phyloP scores from a whole-genome alignment of 35 echinoderm and acorn worm species.

The Patiria miniata region DNA sequence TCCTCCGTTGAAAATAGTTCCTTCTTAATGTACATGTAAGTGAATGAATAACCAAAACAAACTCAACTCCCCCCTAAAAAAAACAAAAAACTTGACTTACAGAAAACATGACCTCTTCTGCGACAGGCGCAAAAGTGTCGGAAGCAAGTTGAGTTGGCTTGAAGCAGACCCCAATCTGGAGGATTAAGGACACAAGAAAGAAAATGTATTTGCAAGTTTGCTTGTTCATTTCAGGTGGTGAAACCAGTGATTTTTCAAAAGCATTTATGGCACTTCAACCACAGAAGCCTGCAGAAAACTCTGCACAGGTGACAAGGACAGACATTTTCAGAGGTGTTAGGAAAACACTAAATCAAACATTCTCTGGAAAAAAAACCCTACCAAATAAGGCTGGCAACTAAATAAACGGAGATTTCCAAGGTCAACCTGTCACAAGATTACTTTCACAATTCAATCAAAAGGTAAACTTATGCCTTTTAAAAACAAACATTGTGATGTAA shows the following conservation, averaged over 20 bases:
- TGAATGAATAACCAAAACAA: background rate
- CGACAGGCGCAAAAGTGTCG: constrained; percentile 62
- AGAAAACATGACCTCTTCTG: constrained; percentile 75
- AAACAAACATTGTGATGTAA: no score
- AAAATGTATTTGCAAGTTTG: background rate
- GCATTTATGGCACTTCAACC: background rate
- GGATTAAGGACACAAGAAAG: constrained; percentile 26
- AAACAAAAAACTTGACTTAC: constrained; percentile 60
- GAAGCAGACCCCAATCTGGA: constrained; percentile 85
- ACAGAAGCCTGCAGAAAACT: background rate
- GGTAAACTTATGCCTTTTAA: no score
- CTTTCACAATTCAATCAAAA: no score
- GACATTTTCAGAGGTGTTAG: no score
- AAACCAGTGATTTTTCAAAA: background rate
- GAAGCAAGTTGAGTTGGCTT: constrained; percentile 66
- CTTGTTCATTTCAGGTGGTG: background rate
- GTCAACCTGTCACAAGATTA: no score
- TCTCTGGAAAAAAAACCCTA: no score
- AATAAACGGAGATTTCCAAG: no score
- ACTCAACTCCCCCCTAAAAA: background rate
- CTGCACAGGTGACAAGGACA: no score
- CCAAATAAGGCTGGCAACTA: no score
- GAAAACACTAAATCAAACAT: no score
- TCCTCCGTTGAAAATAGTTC: background rate
- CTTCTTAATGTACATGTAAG: background rate